Conservation (phyloP, 2,113 vertebrate genomes). For the Monarcha castaneiventris region DNA sequence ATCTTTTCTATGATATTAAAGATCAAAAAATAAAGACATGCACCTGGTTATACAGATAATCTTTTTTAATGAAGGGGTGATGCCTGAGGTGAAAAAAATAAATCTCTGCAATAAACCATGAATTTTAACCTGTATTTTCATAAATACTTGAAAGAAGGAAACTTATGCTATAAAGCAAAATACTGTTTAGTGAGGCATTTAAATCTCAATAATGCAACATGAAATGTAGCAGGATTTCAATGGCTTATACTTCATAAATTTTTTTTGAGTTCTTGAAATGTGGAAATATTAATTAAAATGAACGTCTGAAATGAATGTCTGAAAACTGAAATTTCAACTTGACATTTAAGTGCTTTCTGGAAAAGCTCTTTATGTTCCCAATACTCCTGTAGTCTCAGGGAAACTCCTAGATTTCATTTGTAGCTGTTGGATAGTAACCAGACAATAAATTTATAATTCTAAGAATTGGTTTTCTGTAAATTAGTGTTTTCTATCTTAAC, state of each 20-base stretch:
- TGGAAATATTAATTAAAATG: background rate
- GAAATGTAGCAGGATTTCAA: background rate
- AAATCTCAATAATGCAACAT: background rate
- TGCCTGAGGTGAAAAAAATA: background rate
- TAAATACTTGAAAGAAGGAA: background rate
- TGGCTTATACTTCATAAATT: background rate
- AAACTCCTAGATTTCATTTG: background rate
- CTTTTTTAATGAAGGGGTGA: background rate
- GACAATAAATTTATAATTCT: background rate
- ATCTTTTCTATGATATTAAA: background rate
- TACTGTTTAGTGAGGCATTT: background rate
- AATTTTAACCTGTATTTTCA: background rate
- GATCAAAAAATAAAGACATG: background rate
- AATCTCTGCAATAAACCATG: background rate
- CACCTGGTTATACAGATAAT: background rate
- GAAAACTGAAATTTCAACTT: background rate
- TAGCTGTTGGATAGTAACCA: background rate
- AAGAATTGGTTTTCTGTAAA: background rate
- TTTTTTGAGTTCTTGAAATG: background rate
- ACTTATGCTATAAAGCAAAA: background rate
- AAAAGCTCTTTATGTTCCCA: background rate
- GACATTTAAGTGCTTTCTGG: background rate
- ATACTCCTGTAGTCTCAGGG: background rate
- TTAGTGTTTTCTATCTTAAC: background rate
- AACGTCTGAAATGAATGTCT: background rate